Base-by-base conservation (phyloP, 2,797 vertebrate genomes). In the Bovichtus diacanthus region DNA sequence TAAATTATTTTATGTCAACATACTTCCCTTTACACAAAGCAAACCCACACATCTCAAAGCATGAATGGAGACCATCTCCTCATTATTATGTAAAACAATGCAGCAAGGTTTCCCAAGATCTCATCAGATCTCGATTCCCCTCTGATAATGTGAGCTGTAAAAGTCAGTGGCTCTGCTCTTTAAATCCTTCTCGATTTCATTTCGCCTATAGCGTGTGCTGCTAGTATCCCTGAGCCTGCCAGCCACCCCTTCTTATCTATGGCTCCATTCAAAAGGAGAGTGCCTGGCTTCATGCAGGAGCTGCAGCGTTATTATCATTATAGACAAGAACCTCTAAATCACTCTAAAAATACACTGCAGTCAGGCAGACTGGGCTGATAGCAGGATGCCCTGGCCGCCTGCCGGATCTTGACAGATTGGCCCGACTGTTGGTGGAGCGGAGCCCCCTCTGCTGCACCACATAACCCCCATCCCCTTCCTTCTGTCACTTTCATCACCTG, bases 331-430 rank as follows among this genome's bases (percentile, higher is more conserved):
- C 66, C 73, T 80, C 78, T 90, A 93, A 92, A 94, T 93, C 90
- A 92, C 87, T 91, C 89, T 85, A 90, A 93, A 92, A 93, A 92
- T 90, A 91, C 86, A 84, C 86, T 58, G 80, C 83, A 68, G 85
- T 38, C 85, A 41, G 78, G 70, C 83, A 38, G 83, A 76, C 68
- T 21, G n/a, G 46, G 63, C 82, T 64, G 84, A 90, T 69, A 86
- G 87, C 81, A 58, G 68, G 80, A 82, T 65, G 92, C 81, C 77
- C 88, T 84, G 90, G 90, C 77, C 34, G 81, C 67, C 77, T 78
- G 88, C 88, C 88, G 46, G 69, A 84, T 88, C 82, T 66, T 83
- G 88, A 92, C 87, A 87, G 90, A 92, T 91, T 85, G 90, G 79
- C 64, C 75, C 21, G 21, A 79, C 77, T 69, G 74, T 75, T 78